Conservation (phyloP, 2,113 vertebrate genomes). For the Aspiorhynchus laticeps region DNA sequence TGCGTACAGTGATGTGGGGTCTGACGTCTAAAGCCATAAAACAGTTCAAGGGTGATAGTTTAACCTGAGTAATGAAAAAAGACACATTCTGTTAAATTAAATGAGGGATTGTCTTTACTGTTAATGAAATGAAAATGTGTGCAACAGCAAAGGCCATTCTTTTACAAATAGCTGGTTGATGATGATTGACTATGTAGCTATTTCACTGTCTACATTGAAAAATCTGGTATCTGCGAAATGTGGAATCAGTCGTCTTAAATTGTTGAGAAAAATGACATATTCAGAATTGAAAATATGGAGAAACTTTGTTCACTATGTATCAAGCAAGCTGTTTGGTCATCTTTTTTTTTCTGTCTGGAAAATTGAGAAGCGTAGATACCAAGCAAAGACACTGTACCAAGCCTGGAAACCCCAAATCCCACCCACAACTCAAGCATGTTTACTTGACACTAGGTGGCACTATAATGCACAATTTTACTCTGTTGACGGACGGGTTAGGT, state of each 20-base stretch:
- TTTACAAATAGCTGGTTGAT: background rate
- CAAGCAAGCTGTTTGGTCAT: background rate
- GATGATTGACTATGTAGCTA: no score
- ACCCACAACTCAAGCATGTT: background rate
- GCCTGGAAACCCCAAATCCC: background rate
- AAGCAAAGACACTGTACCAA: background rate
- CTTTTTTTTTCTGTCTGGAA: background rate
- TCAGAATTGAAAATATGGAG: background rate
- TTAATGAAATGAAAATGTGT: background rate
- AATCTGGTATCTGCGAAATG: background rate
- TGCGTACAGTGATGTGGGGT: background rate
- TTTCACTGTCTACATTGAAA: no score
- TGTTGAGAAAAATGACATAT: background rate
- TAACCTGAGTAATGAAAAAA: constrained; percentile 39
- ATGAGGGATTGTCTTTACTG: background rate
- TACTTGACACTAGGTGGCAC: background rate
- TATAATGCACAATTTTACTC: background rate
- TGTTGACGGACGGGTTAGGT: background rate
- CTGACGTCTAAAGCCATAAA: constrained; percentile 54
- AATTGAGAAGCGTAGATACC: background rate
- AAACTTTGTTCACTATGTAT: background rate
- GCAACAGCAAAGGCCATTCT: background rate
- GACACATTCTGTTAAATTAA: background rate
- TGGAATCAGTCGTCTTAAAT: background rate
- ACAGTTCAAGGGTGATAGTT: constrained; percentile 63